phyloP scores from a whole-genome alignment of 2,888 invertebrate species.

The Margaritifera margaritifera region DNA sequence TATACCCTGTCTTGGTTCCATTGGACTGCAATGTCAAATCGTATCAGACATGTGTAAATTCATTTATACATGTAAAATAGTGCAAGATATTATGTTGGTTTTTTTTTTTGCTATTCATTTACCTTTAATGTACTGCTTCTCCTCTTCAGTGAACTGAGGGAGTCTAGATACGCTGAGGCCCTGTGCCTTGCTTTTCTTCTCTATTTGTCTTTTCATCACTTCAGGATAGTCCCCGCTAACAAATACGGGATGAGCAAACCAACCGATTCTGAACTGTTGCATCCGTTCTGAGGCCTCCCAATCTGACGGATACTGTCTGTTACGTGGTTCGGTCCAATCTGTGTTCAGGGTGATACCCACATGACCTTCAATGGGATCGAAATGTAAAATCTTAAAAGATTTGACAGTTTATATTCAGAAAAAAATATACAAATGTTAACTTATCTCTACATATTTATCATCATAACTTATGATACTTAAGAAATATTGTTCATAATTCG shows the following conservation, averaged over 20 bases:
- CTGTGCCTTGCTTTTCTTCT: conserved; percentile 29
- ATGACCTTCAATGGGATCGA: conserved; percentile 33
- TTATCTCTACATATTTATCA: no score
- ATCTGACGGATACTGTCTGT: conserved; percentile 28
- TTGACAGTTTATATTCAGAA: neutral
- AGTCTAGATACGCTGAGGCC: conserved; percentile 40
- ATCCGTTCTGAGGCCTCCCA: conserved; percentile 39
- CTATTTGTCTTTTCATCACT: conserved; percentile 43
- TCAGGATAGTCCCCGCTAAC: conserved; percentile 74
- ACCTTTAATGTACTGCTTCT: conserved; percentile 60
- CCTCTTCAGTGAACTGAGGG: conserved; percentile 57
- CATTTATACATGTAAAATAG: neutral
- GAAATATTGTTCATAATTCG: neutral
- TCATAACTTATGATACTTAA: no score
- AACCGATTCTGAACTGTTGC: conserved; percentile 49
- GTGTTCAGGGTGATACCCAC: conserved; percentile 53
- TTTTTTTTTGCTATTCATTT: neutral
- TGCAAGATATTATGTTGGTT: neutral
- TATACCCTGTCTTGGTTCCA: no score
- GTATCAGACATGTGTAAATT: neutral
- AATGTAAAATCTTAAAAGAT: neutral
- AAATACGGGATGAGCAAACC: conserved; percentile 58
- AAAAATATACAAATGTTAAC: no score
- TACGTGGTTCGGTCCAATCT: conserved; percentile 40
- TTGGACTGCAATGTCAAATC: no score